Evolutionary conservation across 2,888 invertebrate species (phyloP).

Genomic region (Dryococelus australis): DNA sequence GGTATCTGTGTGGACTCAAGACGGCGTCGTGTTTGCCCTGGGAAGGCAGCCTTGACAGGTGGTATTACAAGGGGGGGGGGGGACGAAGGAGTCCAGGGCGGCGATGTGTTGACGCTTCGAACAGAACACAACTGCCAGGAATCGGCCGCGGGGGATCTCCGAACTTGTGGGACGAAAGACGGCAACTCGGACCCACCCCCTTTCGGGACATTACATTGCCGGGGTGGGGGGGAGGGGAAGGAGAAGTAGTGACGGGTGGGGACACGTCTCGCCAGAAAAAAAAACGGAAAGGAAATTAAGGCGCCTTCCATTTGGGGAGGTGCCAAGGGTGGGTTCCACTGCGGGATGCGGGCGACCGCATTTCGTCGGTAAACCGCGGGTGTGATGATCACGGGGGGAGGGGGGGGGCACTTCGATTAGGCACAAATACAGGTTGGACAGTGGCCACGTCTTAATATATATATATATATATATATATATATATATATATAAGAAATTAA

Average conservation of each 20-base stretch:
- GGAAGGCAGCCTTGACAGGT: not conserved
- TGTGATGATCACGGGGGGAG: not conserved
- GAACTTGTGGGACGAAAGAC: not conserved
- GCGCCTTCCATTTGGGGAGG: conserved; percentile 42
- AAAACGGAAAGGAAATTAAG: conserved; percentile 40
- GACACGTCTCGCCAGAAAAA: not conserved
- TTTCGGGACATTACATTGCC: not conserved
- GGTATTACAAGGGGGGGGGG: not conserved
- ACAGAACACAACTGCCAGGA: not conserved
- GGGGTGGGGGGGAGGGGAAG: not conserved
- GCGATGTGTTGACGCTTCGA: too few species aligned
- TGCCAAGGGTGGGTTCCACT: conserved; percentile 41
- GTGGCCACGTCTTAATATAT: too few species aligned
- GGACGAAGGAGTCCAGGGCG: not conserved
- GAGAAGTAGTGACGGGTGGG: not conserved
- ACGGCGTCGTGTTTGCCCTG: too few species aligned
- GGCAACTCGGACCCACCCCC: not conserved
- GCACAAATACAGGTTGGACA: too few species aligned
- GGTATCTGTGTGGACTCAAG: too few species aligned
- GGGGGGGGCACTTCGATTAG: too few species aligned
- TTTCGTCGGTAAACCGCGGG: not conserved
- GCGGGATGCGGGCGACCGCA: not conserved
- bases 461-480: too few species aligned
- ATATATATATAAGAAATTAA: too few species aligned
- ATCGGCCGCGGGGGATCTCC: not conserved